Base-by-base conservation (phyloP, 2,113 vertebrate species). In the Hydropotes inermis region DNA sequence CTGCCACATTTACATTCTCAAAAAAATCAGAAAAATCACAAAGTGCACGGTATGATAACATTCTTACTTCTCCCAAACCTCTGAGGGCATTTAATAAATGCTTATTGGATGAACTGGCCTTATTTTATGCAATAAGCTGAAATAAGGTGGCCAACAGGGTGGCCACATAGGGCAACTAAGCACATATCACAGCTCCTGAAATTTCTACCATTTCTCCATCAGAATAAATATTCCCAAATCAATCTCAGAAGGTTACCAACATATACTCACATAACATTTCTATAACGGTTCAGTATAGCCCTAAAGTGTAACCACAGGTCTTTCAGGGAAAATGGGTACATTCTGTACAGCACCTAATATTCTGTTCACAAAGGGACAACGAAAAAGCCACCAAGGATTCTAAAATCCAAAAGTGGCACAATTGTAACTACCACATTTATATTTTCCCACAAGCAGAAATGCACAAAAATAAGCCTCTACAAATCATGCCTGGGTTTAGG, bases 391-490 rank as follows among this genome's bases (percentile, higher is more conserved):
- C 21, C 28, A 50, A 84, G 39, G 6, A 81, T 13, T 89, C 39
- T 92, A 81, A 90, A 91, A 82, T 67, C 76, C 50, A 60, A 96
- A 94, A 90, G 14, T 43, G 12, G 39, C 57, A 74, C 33, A 67
- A 92, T n/a, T 87, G 50, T 76, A 91, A 86, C 64, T 82, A 67
- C 36, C 47, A 61, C 45, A 50, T 74, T 96, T 95, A 70, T 74
- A 76, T 91, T 30, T 54, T 33, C 89, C 94, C 25, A 91, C 12
- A 89, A 88, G 45, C 61, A 95, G 74, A 90, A 95, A 5, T 50
- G 19, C 36, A 64, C n/a, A 45, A 96, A 94, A 96, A 90, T 83
- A 96, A 95, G 27, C 55, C 33, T 92, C 61, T 30, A 92, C 17
- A 97, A 93, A 96, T 57, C 55, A 82, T 81, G 67, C 28, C 88